phyloP scores from a whole-genome alignment of 1,140 invertebrate genomes.

The Aphelenchoides avenae region DNA sequence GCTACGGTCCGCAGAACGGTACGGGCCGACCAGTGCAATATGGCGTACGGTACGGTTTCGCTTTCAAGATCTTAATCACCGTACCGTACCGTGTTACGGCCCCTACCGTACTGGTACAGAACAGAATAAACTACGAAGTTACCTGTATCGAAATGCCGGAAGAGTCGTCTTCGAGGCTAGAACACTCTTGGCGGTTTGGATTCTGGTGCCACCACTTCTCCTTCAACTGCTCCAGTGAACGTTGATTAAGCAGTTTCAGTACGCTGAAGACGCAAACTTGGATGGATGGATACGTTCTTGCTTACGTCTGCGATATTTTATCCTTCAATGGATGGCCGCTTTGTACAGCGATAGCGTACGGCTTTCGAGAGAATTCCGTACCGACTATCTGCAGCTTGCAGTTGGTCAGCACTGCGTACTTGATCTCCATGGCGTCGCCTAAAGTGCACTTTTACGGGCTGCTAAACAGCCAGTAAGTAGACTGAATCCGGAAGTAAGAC shows the following conservation, averaged over 20 bases:
- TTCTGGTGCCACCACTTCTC: slow-evolving; percentile 93
- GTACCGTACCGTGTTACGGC: too few species aligned
- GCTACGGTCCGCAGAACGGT: too few species aligned
- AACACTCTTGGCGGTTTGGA: slow-evolving; percentile 72
- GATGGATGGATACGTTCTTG: background rate
- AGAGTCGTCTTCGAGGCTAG: slow-evolving; percentile 81
- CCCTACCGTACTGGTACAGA: too few species aligned
- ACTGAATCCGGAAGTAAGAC: too few species aligned
- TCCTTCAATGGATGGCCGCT: slow-evolving; percentile 66
- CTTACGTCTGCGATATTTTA: slow-evolving; percentile 1
- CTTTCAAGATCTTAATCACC: too few species aligned
- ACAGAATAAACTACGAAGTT: too few species aligned
- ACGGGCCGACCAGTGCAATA: too few species aligned
- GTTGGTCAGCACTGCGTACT: slow-evolving; percentile 77
- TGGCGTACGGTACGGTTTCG: too few species aligned
- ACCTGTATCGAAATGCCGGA: slow-evolving; percentile 78
- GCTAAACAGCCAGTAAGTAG: too few species aligned
- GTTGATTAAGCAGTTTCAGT: slow-evolving; percentile 81
- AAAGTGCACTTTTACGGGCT: too few species aligned
- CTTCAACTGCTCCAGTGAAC: slow-evolving; percentile 84
- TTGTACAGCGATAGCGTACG: slow-evolving; percentile 90
- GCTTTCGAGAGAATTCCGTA: slow-evolving; percentile 91
- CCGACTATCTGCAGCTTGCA: slow-evolving; percentile 84
- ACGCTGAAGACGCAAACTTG: slow-evolving; percentile 75
- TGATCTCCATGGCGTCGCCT: slow-evolving; percentile 86